Evolutionary conservation across 2,113 vertebrate genomes (phyloP).

Genomic region (Oostethus manadensis): DNA sequence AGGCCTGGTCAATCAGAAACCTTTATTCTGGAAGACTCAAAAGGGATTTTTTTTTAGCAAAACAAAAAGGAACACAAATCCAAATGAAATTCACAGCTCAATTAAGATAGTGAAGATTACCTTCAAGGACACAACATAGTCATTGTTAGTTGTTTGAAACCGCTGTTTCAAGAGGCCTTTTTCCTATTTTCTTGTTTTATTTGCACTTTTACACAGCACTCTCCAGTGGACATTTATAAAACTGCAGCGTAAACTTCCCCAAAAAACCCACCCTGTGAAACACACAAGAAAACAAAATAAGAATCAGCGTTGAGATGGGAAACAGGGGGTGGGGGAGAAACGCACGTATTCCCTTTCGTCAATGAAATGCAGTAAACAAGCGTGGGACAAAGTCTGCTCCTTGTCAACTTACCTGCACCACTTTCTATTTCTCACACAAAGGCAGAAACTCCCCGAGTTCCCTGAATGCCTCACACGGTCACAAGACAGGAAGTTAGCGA

Average conservation of each 20-base stretch:
- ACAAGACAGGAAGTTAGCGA: conserved; percentile 3
- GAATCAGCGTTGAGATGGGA: conserved; percentile 4
- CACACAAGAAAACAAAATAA: conserved; percentile 17
- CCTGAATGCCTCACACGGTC: background rate
- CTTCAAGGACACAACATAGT: conserved; percentile 24
- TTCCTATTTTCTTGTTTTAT: background rate
- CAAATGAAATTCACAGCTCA: conserved; percentile 42
- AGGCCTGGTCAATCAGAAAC: conserved; percentile 39
- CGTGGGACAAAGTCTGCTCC: too few species aligned
- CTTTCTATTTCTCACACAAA: background rate
- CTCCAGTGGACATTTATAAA: conserved; percentile 62
- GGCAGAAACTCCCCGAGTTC: background rate
- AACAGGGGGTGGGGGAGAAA: background rate
- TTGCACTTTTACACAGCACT: conserved; percentile 50
- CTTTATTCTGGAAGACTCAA: conserved; percentile 63
- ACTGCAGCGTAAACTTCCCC: conserved; percentile 45
- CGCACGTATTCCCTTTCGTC: background rate
- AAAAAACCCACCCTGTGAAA: conserved; percentile 35
- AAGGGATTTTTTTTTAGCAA: conserved; percentile 36
- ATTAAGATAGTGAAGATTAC: conserved; percentile 34
- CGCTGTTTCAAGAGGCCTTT: conserved; percentile 1
- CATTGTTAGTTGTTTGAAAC: conserved; percentile 1
- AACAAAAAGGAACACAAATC: conserved; percentile 39
- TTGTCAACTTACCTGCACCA: background rate
- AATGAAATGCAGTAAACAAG: too few species aligned